These are phyloP conservation scores for Anoplophora glabripennis DNA, from an alignment of 1,140 invertebrate genomes.

Conservation along the genomic window DNA sequence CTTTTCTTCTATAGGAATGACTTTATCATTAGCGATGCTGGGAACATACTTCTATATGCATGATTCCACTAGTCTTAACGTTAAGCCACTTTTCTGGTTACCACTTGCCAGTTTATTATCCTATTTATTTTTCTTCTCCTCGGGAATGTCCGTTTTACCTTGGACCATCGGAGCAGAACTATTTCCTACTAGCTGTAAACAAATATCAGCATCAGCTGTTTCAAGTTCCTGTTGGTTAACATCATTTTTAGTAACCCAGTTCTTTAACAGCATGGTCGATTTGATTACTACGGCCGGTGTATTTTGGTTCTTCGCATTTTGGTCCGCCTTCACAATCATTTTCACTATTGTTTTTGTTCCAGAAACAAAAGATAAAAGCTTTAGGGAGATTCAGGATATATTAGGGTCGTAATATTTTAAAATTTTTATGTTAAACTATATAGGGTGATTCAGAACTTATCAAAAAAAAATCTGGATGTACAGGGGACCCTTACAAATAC, in stretches of 20 bases:
- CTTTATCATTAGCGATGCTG: slow-evolving; percentile 53
- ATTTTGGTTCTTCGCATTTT: slow-evolving; percentile 68
- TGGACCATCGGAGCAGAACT: slow-evolving; percentile 69
- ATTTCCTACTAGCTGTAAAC: slow-evolving; percentile 66
- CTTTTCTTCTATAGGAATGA: slow-evolving; percentile 57
- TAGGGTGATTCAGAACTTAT: no score
- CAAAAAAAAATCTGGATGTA: no score
- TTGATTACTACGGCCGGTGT: slow-evolving; percentile 59
- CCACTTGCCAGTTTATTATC: slow-evolving; percentile 62
- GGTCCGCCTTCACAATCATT: slow-evolving; percentile 58
- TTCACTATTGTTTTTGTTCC: slow-evolving; percentile 67
- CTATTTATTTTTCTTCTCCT: slow-evolving; percentile 65
- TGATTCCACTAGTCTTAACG: slow-evolving; percentile 41
- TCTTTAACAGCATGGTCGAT: slow-evolving; percentile 53
- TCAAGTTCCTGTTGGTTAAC: slow-evolving; percentile 65
- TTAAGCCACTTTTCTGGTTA: slow-evolving; percentile 54
- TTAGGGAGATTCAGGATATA: slow-evolving; percentile 51
- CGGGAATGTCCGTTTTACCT: slow-evolving; percentile 67
- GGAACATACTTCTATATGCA: slow-evolving; percentile 61
- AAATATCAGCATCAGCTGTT: slow-evolving; percentile 63
- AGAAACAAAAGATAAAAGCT: slow-evolving; percentile 77
- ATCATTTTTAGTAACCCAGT: slow-evolving; percentile 70
- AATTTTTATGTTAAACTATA: no score
- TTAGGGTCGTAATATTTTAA: no score
- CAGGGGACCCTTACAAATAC: no score